Base-by-base conservation (phyloP, 2,888 invertebrate genomes). In the Cremastobaeus sp. region DNA sequence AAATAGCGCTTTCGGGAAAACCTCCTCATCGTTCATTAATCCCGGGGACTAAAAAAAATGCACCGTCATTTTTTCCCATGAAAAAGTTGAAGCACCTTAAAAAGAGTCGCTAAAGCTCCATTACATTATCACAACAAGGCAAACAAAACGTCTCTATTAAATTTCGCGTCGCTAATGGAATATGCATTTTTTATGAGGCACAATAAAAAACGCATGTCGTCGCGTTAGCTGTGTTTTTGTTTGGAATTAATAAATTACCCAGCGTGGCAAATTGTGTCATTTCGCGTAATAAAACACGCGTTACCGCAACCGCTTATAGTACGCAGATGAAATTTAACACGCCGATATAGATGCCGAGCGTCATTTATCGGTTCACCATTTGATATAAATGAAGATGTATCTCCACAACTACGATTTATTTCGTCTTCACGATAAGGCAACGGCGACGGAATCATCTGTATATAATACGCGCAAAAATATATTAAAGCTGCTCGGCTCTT, bases 261-360 rank as follows among this genome's bases (percentile, higher is more conserved):
- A 6, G 15, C n/a, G 32, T 14, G 11, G 11, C 30, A 35, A 32
- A 64, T 45, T 54, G 32, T 28, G 41, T 54, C 32, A 12, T 45
- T 64, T 64, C 54, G 54, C 37, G 39, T 55, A 47, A 52, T 48
- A 73, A 62, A 77, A 74, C 52, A 50, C 47, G 68, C 60, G 76
- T n/a, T n/a, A n/a, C n/a, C n/a, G n/a, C n/a, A n/a, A n/a, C n/a
- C n/a, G n/a, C n/a, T n/a, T n/a, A n/a, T n/a, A n/a, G n/a, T n/a
- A n/a, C n/a, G n/a, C n/a, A n/a, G n/a, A n/a, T n/a, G n/a, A n/a
- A n/a, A n/a, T n/a, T n/a, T n/a, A n/a, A n/a, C n/a, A n/a, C n/a
- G n/a, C n/a, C n/a, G n/a, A n/a, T n/a, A n/a, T 25, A 5, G 82
- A 84, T 79, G 79, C 78, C 17, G 25, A 11, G 39, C 77, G 82